A percentile compares a stretch with the other conserved stretches of the same genome.
These are phyloP conservation scores for Virgularia gustaviana DNA, from an alignment of 92 coral and sea anemone genomes.

Conservation along the genomic window DNA sequence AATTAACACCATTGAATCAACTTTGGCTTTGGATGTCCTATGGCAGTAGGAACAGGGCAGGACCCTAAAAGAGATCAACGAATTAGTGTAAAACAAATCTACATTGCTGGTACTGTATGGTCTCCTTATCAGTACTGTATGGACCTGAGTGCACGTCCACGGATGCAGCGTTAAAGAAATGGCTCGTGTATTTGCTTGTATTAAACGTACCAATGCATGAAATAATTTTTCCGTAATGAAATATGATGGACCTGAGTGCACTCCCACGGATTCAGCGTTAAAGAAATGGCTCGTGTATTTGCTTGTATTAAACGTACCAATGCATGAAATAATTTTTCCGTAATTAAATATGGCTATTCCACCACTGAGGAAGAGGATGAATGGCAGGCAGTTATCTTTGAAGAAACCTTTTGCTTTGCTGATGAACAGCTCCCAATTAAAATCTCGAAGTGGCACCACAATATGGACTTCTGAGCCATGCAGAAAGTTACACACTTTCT, in stretches of 20 bases:
- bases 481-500: not conserved
- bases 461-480: not conserved
- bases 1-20: no score
- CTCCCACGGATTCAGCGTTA: no score
- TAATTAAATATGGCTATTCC: not conserved
- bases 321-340: not conserved
- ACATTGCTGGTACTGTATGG: no score
- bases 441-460: not conserved
- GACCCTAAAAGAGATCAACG: no score
- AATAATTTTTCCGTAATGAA: not conserved
- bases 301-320: not conserved
- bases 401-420: not conserved
- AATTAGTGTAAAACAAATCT: no score
- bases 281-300: not conserved
- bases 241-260: no score
- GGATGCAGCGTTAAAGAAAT: no score
- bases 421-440: not conserved
- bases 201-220: not conserved
- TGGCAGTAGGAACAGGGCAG: no score
- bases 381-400: conserved; percentile 4
- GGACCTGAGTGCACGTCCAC: no score
- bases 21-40: no score
- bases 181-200: not conserved
- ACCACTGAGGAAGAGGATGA: not conserved
- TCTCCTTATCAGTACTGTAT: no score